phyloP scores from a whole-genome alignment of 1,140 invertebrate species.

The Glossosoma conforme region DNA sequence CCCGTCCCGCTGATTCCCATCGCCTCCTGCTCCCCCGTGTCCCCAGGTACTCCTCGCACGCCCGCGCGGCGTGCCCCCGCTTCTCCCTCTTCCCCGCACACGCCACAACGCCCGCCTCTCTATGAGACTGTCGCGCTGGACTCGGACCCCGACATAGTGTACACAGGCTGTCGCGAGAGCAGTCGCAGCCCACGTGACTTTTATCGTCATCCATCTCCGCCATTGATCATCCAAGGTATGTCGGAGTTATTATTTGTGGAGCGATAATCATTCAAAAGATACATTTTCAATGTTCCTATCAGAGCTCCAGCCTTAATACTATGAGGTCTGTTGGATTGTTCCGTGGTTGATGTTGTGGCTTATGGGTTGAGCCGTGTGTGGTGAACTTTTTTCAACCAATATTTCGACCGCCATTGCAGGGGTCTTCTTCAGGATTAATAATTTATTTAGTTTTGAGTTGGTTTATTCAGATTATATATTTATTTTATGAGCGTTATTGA shows the following conservation, averaged over 20 bases:
- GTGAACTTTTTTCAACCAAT: no score
- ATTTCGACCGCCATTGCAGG: no score
- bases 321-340: no score
- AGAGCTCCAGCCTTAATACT: no score
- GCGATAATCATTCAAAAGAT: no score
- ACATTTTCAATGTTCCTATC: not conserved
- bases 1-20: conserved; percentile 39
- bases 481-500: no score
- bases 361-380: no score
- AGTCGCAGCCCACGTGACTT: conserved; percentile 38
- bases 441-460: no score
- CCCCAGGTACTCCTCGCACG: conserved; percentile 53
- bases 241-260: no score
- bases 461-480: no score
- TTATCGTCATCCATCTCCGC: conserved; percentile 40
- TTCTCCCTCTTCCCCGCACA: conserved; percentile 45
- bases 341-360: no score
- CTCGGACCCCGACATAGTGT: conserved; percentile 39
- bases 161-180: conserved; percentile 32
- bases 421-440: no score
- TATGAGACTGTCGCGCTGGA: conserved; percentile 46
- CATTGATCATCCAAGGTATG: conserved; percentile 40
- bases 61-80: conserved; percentile 38
- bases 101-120: conserved; percentile 35
- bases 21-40: conserved; percentile 55